phyloP scores from a whole-genome alignment of 2,797 vertebrate genomes.

The Alectoris magna region DNA sequence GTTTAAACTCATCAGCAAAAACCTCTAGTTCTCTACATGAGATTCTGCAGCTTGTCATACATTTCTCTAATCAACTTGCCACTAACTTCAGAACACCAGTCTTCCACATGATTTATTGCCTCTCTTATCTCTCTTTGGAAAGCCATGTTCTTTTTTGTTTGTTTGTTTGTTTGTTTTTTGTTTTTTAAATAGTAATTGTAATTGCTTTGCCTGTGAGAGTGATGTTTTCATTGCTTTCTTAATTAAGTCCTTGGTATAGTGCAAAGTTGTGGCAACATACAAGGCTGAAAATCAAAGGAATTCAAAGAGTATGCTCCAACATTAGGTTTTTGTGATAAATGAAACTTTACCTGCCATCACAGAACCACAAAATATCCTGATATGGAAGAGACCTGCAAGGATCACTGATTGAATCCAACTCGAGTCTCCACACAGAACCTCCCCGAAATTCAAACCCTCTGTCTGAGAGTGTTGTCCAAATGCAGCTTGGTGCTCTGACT shows the following conservation, averaged over 20 bases:
- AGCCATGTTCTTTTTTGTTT: background rate
- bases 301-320: background rate
- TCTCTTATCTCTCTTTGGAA: background rate
- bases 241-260: background rate
- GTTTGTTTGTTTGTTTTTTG: background rate
- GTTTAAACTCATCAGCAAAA: background rate
- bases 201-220: slow-evolving; percentile 12
- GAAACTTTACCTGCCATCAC: background rate
- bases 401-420: background rate
- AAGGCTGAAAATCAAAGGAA: background rate
- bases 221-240: background rate
- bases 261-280: background rate
- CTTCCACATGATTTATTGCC: background rate
- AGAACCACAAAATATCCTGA: background rate
- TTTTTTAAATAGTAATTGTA: background rate
- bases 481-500: background rate
- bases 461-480: background rate
- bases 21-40: background rate
- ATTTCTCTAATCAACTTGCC: background rate
- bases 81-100: background rate
- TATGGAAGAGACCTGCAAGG: background rate
- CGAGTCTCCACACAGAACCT: background rate
- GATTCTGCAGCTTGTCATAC: background rate
- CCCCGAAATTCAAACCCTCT: background rate
- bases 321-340: background rate